A percentile compares a stretch with the other conserved stretches of the same genome.
Conservation (phyloP, 2,113 vertebrate species). For the Gymnarchus niloticus region DNA sequence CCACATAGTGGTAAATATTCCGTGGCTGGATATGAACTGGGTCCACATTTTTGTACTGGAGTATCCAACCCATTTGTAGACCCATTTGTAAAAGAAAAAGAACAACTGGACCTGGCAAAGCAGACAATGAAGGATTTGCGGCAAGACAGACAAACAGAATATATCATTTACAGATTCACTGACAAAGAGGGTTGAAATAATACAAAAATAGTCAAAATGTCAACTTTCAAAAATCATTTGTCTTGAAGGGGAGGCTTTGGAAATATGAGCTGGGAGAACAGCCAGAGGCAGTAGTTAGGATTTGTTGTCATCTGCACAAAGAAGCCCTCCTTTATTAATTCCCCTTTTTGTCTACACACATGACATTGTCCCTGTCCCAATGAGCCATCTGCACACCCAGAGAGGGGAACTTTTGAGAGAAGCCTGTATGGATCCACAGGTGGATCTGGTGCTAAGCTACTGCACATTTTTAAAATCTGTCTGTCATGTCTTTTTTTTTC, state of each 20-base stretch:
- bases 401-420: neutral
- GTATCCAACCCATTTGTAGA: neutral
- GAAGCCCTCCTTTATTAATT: constrained; percentile 54
- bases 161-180: neutral
- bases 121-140: neutral
- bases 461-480: neutral
- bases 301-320: constrained; percentile 55
- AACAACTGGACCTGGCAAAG: neutral
- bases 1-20: neutral
- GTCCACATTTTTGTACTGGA: neutral
- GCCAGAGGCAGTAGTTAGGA: constrained; percentile 30
- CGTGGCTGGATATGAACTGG: neutral
- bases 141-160: neutral
- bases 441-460: neutral
- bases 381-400: neutral
- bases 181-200: neutral
- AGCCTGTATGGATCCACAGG: neutral
- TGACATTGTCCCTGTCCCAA: constrained; percentile 48
- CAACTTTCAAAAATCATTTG: neutral
- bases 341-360: constrained; percentile 56
- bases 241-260: neutral
- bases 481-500: neutral
- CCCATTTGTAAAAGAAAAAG: neutral
- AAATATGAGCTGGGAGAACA: neutral
- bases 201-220: neutral